phyloP scores from a whole-genome alignment of 2,888 invertebrate species.

The Campoplex capitator region DNA sequence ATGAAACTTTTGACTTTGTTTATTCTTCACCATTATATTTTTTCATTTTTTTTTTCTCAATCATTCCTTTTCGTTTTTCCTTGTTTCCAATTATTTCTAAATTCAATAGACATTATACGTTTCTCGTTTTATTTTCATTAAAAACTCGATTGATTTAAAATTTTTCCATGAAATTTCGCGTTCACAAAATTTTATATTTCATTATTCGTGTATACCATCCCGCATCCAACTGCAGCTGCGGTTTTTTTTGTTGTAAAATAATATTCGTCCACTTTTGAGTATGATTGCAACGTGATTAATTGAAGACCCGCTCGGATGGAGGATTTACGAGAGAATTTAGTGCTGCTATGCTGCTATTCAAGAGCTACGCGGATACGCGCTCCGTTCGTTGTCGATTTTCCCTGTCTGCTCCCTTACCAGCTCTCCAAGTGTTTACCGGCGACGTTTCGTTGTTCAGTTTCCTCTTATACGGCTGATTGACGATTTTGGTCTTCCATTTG shows the following conservation, averaged over 20 bases:
- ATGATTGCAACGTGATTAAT: constrained; percentile 39
- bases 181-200: background rate
- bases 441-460: constrained; percentile 12
- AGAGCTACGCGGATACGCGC: background rate
- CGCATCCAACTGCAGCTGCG: background rate
- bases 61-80: background rate
- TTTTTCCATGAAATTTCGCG: background rate
- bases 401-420: background rate
- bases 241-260: background rate
- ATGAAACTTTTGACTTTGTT: constrained; percentile 19
- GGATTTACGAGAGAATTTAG: constrained; percentile 18
- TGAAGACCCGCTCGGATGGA: constrained; percentile 31
- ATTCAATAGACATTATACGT: background rate
- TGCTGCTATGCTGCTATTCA: background rate
- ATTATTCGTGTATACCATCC: no score
- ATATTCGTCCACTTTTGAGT: background rate
- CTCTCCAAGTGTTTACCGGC: background rate
- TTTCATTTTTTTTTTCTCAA: background rate
- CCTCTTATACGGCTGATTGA: background rate
- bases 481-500: constrained; percentile 2
- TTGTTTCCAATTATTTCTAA: background rate
- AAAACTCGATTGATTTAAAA: background rate
- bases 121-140: background rate
- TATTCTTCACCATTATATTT: background rate
- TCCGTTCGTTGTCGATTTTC: background rate